Evolutionary conservation across 2,113 vertebrate species (phyloP), one percentile per base, ranked within the genome.

Genomic region (Campylomormyrus numenius): DNA sequence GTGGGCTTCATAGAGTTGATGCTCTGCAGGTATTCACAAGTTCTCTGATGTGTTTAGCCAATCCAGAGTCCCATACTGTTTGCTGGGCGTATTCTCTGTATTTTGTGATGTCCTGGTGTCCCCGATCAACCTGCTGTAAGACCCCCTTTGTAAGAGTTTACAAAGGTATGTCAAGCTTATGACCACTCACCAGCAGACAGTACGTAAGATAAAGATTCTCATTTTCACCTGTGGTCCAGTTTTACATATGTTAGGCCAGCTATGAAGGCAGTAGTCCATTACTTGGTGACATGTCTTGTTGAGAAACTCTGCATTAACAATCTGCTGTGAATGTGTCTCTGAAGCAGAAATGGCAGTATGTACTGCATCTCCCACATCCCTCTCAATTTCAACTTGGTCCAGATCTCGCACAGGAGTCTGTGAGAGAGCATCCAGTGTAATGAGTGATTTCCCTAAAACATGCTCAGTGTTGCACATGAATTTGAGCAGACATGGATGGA

Each of bases 371-470:
- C 90, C 8, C 3, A 89, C 62, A 0, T 92, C 88, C 87, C 27
- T 91, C 49, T 91, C 91, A 3, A 91, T 27, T 9, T 90, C 7
- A 45, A 35, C n/a, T 9, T 87, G 87, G 0, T 62, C 35, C 35
- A 17, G 42, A 6, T 42, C 45, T 4, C 1, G 3, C 62, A 93
- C 52, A 35, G 90, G 49, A 21, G 91, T 87, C 24, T 15, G 6
- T 0, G 88, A 91, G 3, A 92, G 35, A 2, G 87, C 86, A 39
- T 91, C 91, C 58, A 91, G 91, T 11, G 92, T 93, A 45, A 91
- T 90, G 0, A 92, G 17, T 0, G 53, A 31, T 58, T 93, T 93
- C 0, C 91, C 90, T 2, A 88, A 88, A 1, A 92, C 91, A 77
- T 92, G 89, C 1, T 91, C 50, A 17, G 62, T 90, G 77, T 91